phyloP scores from a whole-genome alignment of 2,113 vertebrate genomes.

The Lichenostomus cassidix region DNA sequence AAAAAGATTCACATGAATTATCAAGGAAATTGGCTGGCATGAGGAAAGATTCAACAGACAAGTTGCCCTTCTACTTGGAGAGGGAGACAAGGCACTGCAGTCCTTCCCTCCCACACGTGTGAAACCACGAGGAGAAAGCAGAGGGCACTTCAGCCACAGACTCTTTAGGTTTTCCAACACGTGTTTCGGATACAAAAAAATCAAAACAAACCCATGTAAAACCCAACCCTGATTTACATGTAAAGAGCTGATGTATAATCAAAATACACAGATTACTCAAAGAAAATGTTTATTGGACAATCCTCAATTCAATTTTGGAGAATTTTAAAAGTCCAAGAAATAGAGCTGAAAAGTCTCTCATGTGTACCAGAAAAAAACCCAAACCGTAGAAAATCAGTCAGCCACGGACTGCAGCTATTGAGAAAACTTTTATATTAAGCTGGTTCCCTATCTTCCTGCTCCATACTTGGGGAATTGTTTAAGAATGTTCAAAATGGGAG shows the following conservation, averaged over 20 bases:
- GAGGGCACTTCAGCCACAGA: conserved; percentile 48
- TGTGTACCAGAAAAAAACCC: background rate
- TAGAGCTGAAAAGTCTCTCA: conserved; percentile 50
- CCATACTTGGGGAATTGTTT: conserved; percentile 26
- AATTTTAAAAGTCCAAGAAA: conserved; percentile 66
- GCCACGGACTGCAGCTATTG: conserved; percentile 80
- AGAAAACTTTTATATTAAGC: conserved; percentile 20
- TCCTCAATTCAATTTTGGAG: conserved; percentile 56
- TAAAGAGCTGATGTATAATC: conserved; percentile 67
- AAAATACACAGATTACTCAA: conserved; percentile 63
- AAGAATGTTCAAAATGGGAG: conserved; percentile 44
- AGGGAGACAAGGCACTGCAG: background rate
- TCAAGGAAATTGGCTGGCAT: conserved; percentile 79
- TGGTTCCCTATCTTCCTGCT: background rate
- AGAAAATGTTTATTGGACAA: conserved; percentile 68
- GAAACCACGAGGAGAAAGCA: conserved; percentile 16
- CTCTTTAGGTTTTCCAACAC: conserved; percentile 48
- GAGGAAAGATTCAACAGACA: conserved; percentile 75
- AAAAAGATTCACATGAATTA: conserved; percentile 77
- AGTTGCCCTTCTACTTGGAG: background rate
- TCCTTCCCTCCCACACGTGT: background rate
- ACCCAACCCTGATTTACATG: background rate
- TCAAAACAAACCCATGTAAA: background rate
- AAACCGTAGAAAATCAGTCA: conserved; percentile 75
- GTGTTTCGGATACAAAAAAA: background rate